Conservation (phyloP, 2,888 invertebrate species). For the Caradrina clavipalpis region DNA sequence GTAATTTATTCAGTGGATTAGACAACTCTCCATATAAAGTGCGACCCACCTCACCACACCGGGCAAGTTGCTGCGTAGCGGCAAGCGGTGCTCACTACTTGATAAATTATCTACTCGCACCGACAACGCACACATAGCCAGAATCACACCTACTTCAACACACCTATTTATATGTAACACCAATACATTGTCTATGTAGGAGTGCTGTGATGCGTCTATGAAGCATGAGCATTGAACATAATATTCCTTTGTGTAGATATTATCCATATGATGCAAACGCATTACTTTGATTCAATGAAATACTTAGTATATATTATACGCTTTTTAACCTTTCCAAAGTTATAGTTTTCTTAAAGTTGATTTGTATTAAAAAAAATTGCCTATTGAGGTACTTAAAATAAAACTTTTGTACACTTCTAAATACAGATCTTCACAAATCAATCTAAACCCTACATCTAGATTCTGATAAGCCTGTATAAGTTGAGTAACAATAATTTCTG, state of each 20-base stretch:
- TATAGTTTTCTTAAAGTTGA: background rate
- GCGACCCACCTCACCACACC: slow-evolving; percentile 78
- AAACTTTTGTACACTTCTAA: background rate
- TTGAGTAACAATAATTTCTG: slow-evolving; percentile 19
- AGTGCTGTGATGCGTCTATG: slow-evolving; percentile 67
- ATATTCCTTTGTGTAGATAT: slow-evolving; percentile 78
- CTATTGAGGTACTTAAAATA: background rate
- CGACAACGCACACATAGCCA: slow-evolving; percentile 58
- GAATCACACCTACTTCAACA: slow-evolving; percentile 61
- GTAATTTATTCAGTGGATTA: slow-evolving; percentile 87
- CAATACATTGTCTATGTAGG: slow-evolving; percentile 62
- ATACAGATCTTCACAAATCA: slow-evolving; percentile 10
- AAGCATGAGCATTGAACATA: slow-evolving; percentile 57
- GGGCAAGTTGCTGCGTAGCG: slow-evolving; percentile 60
- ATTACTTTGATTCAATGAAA: slow-evolving; percentile 50
- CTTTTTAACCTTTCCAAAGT: background rate
- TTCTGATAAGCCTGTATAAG: slow-evolving; percentile 6
- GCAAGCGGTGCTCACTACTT: slow-evolving; percentile 72
- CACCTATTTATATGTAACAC: slow-evolving; percentile 67
- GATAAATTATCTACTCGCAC: slow-evolving; percentile 83
- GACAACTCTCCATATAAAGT: slow-evolving; percentile 88
- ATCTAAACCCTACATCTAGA: slow-evolving; percentile 13
- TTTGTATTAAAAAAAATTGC: background rate
- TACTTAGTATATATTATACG: background rate
- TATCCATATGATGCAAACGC: slow-evolving; percentile 63